These are phyloP conservation scores for Mythimna vitellina DNA, from an alignment of 2,888 invertebrate genomes.

Conservation along the genomic window DNA sequence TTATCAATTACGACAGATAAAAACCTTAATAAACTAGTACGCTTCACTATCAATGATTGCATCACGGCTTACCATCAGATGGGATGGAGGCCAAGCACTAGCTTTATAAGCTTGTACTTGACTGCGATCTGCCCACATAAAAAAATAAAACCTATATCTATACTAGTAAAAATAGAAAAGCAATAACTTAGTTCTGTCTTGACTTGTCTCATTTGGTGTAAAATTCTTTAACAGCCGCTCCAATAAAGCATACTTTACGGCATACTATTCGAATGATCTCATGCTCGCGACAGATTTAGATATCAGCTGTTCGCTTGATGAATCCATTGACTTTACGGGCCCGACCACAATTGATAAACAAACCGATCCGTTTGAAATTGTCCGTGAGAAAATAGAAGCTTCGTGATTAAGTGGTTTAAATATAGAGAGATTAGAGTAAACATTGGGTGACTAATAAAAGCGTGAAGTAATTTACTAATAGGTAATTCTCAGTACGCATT, in stretches of 20 bases:
- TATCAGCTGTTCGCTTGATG: conserved; percentile 75
- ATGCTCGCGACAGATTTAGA: conserved; percentile 75
- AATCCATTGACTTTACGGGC: conserved; percentile 61
- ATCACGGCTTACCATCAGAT: too few species aligned
- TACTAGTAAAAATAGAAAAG: not conserved
- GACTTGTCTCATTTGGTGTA: conserved; percentile 33
- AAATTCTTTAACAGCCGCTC: conserved; percentile 16
- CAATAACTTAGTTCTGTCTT: conserved; percentile 4
- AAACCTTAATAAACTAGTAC: too few species aligned
- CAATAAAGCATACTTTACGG: conserved; percentile 49
- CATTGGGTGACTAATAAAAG: conserved; percentile 43
- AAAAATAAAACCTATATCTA: not conserved
- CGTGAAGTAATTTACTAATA: conserved; percentile 23
- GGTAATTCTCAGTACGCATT: not conserved
- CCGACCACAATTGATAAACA: conserved; percentile 65
- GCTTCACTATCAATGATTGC: too few species aligned
- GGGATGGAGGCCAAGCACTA: too few species aligned
- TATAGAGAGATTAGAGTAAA: conserved; percentile 27
- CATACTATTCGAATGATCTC: conserved; percentile 71
- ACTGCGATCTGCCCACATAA: too few species aligned
- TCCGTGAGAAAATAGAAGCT: conserved; percentile 44
- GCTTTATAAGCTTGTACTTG: too few species aligned
- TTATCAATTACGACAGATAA: not conserved
- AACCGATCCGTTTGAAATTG: conserved; percentile 32
- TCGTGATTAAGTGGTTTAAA: conserved; percentile 36